Evolutionary conservation across 2,888 invertebrate genomes (phyloP), one percentile per base, ranked within the genome.

Genomic region (Microchrysa polita): DNA sequence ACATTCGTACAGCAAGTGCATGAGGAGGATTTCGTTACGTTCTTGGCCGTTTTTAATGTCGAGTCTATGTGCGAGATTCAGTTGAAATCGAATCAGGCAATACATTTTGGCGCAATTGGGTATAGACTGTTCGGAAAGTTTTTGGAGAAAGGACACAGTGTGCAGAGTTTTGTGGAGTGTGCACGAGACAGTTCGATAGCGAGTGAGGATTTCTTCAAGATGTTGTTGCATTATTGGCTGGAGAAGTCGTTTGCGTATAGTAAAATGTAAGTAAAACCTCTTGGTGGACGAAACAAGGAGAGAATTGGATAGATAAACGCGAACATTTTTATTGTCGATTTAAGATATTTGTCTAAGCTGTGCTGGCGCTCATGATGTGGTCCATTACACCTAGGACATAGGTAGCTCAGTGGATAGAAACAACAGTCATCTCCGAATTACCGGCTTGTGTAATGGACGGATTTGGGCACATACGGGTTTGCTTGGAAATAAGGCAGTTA

Each of bases 161-260:
- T 89, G 42, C 86, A 86, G 67, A 80, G 83, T 63, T 83, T 84
- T 48, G 81, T 81, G 60, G 48, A 77, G 34, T 79, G 80, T 76
- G 80, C 79, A 1, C 52, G 73, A 16, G 67, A 79, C 18, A 79
- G 81, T 0, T 75, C 77, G 34, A 79, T 85, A 67, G 79, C 80
- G 1, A 80, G 91, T 52, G 88, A 88, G 79, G 90, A 91, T 80
- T 86, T 95, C 34, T 87, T 95, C 77, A 89, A 89, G 78, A 85
- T 93, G 74, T 83, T 92, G n/a, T 87, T 94, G 69, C 85, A 88
- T 78, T 93, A 90, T 80, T 90, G 94, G 89, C 87, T 93, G 78
- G 89, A 90, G 77, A 88, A 90, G 81, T 85, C 88, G 0, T 84
- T 91, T 79, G 75, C 72, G 9, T 85, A 83, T 65, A 78, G 76